Percentiles rank a stretch among this genome's conserved stretches.
These are phyloP conservation scores for Brachycybe producta DNA, from an alignment of 2,888 invertebrate species.

Conservation along the genomic window DNA sequence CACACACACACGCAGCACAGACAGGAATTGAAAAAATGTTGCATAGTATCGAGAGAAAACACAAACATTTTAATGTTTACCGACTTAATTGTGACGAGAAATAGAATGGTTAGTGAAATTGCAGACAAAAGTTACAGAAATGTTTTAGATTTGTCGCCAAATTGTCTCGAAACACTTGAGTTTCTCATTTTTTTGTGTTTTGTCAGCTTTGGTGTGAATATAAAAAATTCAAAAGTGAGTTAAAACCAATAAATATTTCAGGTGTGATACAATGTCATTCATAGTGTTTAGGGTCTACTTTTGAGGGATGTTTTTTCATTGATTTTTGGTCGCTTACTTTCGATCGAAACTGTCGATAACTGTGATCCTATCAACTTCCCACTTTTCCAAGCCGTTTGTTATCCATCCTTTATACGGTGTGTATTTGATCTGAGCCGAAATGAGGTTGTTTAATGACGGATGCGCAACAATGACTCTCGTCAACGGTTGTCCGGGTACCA, in stretches of 20 bases:
- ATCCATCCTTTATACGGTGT: constrained; percentile 84
- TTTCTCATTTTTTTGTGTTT: too few species aligned
- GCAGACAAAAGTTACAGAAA: too few species aligned
- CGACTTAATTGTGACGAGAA: too few species aligned
- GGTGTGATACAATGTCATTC: not conserved
- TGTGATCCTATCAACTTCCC: constrained; percentile 69
- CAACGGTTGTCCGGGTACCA: constrained; percentile 55
- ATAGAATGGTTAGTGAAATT: too few species aligned
- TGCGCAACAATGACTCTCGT: constrained; percentile 77
- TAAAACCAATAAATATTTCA: not conserved
- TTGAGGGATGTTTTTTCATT: not conserved
- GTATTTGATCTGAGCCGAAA: constrained; percentile 61
- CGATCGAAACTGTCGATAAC: constrained; percentile 74
- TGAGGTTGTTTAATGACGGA: constrained; percentile 58
- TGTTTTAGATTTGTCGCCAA: too few species aligned
- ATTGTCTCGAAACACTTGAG: too few species aligned
- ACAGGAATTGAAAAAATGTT: too few species aligned
- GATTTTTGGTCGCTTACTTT: constrained; percentile 38
- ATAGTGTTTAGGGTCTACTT: not conserved
- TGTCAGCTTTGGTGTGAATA: too few species aligned
- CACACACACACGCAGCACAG: too few species aligned
- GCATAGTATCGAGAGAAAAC: too few species aligned
- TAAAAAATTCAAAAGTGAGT: too few species aligned
- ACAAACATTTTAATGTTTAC: too few species aligned
- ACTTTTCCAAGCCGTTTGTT: constrained; percentile 62